phyloP scores from a whole-genome alignment of 2,113 vertebrate species.

The Scomber japonicus region DNA sequence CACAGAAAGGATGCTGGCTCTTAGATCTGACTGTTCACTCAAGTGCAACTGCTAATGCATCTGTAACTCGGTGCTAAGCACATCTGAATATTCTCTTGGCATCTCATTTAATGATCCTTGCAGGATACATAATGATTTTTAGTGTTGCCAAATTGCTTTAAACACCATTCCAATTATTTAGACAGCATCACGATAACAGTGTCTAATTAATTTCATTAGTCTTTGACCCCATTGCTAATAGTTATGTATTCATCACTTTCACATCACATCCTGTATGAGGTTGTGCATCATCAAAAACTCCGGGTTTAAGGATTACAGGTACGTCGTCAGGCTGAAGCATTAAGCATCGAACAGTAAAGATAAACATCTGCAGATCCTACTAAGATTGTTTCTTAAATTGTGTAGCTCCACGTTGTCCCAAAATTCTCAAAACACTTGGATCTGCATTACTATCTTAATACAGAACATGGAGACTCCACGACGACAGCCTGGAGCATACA shows the following conservation, averaged over 20 bases:
- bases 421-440: too few species aligned
- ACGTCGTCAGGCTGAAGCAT: too few species aligned
- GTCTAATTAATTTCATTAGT: not conserved
- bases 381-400: too few species aligned
- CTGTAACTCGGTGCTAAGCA: not conserved
- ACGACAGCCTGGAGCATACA: too few species aligned
- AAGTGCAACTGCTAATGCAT: not conserved
- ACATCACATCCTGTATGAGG: not conserved
- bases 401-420: too few species aligned
- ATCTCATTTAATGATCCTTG: slow-evolving; percentile 9
- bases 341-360: too few species aligned
- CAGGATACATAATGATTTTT: not conserved
- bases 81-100: not conserved
- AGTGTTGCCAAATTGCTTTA: slow-evolving; percentile 2
- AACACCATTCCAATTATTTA: not conserved
- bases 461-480: too few species aligned
- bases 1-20: not conserved
- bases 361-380: too few species aligned
- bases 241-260: not conserved
- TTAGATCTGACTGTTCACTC: not conserved
- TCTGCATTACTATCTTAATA: too few species aligned
- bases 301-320: too few species aligned
- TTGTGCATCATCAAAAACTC: too few species aligned
- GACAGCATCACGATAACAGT: not conserved
- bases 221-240: not conserved